Evolutionary conservation across 2,888 invertebrate species (phyloP).

Genomic region (Drosophila mimetica): DNA sequence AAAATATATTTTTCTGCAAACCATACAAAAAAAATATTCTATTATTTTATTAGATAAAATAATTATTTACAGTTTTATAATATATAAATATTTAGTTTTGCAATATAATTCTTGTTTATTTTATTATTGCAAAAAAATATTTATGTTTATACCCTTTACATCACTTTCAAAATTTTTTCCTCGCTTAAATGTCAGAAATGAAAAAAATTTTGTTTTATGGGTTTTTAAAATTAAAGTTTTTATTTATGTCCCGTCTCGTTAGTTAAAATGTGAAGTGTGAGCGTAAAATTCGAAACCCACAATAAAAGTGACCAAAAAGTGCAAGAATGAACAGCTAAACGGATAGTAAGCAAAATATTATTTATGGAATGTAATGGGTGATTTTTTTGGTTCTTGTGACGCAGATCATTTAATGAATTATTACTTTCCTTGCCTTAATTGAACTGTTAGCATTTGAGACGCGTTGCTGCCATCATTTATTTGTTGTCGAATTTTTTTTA

Average conservation of each 20-base stretch:
- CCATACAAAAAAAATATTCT: no score
- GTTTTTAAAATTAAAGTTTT: not conserved
- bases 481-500: not conserved
- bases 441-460: constrained; percentile 62
- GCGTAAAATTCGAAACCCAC: not conserved
- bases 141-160: no score
- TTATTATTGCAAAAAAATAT: no score
- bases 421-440: constrained; percentile 44
- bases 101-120: no score
- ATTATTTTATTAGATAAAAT: no score
- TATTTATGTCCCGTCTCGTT: not conserved
- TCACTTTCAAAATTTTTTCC: no score
- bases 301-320: not conserved
- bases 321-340: not conserved
- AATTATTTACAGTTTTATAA: no score
- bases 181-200: no score
- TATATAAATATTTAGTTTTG: no score
- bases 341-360: not conserved
- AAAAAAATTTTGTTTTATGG: not conserved
- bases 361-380: constrained; percentile 14
- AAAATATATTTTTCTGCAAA: no score
- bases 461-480: constrained; percentile 45
- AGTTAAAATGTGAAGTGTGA: not conserved
- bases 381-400: constrained; percentile 48
- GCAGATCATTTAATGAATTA: constrained; percentile 35